Conservation (phyloP, 2,797 vertebrate genomes). For the Chaetodon trifasciatus region DNA sequence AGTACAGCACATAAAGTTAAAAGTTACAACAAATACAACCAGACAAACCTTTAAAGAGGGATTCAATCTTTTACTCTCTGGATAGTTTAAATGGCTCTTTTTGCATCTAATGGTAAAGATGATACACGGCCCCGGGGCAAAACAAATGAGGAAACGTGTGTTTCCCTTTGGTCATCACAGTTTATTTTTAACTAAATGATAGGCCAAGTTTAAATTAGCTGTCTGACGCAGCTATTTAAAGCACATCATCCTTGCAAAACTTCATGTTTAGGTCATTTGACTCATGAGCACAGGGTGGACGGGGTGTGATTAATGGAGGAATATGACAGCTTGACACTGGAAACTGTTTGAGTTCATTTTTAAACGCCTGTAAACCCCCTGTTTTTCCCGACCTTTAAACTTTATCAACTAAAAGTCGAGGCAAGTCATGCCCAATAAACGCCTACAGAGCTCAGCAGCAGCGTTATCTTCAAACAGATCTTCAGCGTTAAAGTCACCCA, state of each 20-base stretch:
- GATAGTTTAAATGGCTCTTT: background rate
- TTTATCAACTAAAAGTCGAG: constrained; percentile 16
- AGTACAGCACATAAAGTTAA: background rate
- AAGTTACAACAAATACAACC: background rate
- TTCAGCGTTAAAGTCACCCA: constrained; percentile 39
- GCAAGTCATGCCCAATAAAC: constrained; percentile 35
- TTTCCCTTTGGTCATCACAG: constrained; percentile 26
- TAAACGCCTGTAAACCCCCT: background rate
- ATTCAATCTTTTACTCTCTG: background rate
- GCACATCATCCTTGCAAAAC: background rate
- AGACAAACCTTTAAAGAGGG: background rate
- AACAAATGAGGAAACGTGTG: constrained; percentile 44
- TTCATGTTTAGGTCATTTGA: constrained; percentile 22
- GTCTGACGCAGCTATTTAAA: constrained; percentile 44
- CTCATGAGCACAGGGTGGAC: constrained; percentile 15
- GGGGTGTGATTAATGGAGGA: constrained; percentile 14
- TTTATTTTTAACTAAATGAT: constrained; percentile 50
- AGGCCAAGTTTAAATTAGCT: constrained; percentile 1
- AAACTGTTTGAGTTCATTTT: constrained; percentile 21
- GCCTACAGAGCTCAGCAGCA: constrained; percentile 29
- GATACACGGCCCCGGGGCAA: background rate
- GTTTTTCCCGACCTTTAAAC: constrained; percentile 31
- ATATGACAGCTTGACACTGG: constrained; percentile 8
- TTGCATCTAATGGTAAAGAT: background rate
- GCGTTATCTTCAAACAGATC: constrained; percentile 42